Evolutionary conservation across 2,888 invertebrate genomes (phyloP).

Genomic region (Trichopria drosophilae): DNA sequence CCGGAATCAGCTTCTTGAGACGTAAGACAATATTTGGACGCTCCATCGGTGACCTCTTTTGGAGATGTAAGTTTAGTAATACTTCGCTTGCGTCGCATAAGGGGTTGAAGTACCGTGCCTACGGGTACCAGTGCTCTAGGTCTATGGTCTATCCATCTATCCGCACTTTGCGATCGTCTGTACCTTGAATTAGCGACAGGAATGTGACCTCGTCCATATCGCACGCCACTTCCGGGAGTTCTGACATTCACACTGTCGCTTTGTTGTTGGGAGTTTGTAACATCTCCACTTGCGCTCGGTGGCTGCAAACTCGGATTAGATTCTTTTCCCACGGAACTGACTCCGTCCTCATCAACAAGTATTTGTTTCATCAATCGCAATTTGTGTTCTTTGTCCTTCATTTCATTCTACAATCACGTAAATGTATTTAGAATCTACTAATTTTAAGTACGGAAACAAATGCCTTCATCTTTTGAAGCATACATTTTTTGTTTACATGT

Average conservation of each 20-base stretch:
- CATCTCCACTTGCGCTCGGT: slow-evolving; percentile 29
- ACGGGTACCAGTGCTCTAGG: slow-evolving; percentile 76
- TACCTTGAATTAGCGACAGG: slow-evolving; percentile 73
- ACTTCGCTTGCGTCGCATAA: slow-evolving; percentile 77
- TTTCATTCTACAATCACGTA: slow-evolving; percentile 51
- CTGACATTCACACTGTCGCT: slow-evolving; percentile 15
- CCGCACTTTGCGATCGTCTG: slow-evolving; percentile 76
- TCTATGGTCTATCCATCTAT: slow-evolving; percentile 87
- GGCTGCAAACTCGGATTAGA: slow-evolving; percentile 15
- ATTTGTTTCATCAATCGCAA: slow-evolving; percentile 64
- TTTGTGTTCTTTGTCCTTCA: slow-evolving; percentile 66
- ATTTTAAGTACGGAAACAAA: too few species aligned
- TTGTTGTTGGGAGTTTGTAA: slow-evolving; percentile 23
- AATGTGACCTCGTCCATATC: too few species aligned
- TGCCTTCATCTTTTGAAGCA: too few species aligned
- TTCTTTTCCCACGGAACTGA: slow-evolving; percentile 16
- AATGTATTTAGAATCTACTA: slow-evolving; percentile 11
- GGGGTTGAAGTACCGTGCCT: slow-evolving; percentile 87
- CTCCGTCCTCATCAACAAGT: slow-evolving; percentile 57
- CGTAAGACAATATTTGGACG: slow-evolving; percentile 87
- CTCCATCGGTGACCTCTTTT: slow-evolving; percentile 58
- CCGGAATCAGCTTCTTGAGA: slow-evolving; percentile 88
- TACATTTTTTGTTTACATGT: too few species aligned
- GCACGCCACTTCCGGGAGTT: too few species aligned
- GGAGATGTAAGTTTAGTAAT: slow-evolving; percentile 80